Base-by-base conservation (phyloP, 2,888 invertebrate species). In the Beris morrisii region DNA sequence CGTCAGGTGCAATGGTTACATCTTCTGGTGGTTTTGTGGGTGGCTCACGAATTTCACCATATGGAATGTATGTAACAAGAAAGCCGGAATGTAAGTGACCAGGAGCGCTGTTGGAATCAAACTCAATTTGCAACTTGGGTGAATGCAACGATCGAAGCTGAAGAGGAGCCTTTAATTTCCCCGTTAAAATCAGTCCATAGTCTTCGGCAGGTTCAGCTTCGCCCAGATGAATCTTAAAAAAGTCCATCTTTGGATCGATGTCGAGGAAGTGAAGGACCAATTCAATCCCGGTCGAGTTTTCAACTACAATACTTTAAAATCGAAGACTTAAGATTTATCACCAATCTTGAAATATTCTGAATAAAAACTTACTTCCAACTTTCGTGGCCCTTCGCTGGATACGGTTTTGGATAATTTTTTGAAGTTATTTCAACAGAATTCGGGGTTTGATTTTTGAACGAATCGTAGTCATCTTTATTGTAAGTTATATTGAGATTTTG, bases 171-270 rank as follows among this genome's bases (percentile, higher is more conserved):
- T 68, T 68, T 4, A 72, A 52, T 48, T 67, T 67, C 2, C 73
- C 73, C 1, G 71, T 71, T 5, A 72, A 57, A 44, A 73, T 65
- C 45, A 61, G 43, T 13, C 64, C 64, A 12, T 46, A n/a, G 4
- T 53, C 5, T 43, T 67, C 30, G 2, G 67, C 59, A 13, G 67
- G 57, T 4, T 70, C 69, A 7, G 64, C 55, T 5, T 70, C 71
- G 13, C 7, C 68, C 11, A 61, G 15, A 28, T 67, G 66, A 30
- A 73, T 30, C 12, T 70, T 66, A 22, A 73, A 46, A 22, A 46
- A 72, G 48, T 73, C 73, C 4, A 53, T 67, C 0, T 44, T 31
- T 4, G 72, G 69, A 67, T 71, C 69, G 28, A 73, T 71, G 12
- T 72, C 71, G 5, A 73, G 64, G 48, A 64, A 66, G 45, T 69